Evolutionary conservation across 2,113 vertebrate genomes (phyloP).

Genomic region (Chlorodrepanis virens): DNA sequence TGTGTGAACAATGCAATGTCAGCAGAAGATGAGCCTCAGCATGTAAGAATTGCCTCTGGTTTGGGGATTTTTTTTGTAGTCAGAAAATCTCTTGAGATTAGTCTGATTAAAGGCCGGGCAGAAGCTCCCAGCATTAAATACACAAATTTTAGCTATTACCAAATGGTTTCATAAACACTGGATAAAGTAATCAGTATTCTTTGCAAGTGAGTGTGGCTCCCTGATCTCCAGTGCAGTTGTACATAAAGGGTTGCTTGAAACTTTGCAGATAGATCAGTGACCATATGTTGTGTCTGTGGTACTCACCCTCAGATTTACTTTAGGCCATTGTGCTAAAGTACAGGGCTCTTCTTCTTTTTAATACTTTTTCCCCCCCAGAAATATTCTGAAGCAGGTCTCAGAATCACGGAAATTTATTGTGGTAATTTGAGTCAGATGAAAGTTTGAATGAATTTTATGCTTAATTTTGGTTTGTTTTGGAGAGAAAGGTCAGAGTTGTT

Average conservation of each 20-base stretch:
- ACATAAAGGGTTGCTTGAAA: not conserved
- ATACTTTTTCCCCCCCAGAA: not conserved
- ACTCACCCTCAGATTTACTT: not conserved
- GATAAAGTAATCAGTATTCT: not conserved
- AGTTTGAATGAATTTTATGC: not conserved
- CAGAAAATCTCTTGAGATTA: not conserved
- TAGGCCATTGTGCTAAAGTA: not conserved
- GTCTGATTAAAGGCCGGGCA: not conserved
- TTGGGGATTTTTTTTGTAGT: not conserved
- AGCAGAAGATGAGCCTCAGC: constrained; percentile 89
- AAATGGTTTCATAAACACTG: not conserved
- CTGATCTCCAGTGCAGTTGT: not conserved
- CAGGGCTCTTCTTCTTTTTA: not conserved
- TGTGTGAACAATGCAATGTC: constrained; percentile 99
- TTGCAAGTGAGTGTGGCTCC: not conserved
- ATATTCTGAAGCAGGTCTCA: not conserved
- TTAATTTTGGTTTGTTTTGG: not conserved
- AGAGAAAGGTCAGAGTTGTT: not conserved
- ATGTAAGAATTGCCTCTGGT: constrained; percentile 80
- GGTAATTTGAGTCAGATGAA: not conserved
- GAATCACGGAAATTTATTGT: not conserved
- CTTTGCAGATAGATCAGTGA: not conserved
- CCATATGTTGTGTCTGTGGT: not conserved
- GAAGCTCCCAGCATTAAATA: not conserved
- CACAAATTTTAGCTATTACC: not conserved